Evolutionary conservation across 2,797 vertebrate species (phyloP).

Genomic region (Eulemur rubriventer): DNA sequence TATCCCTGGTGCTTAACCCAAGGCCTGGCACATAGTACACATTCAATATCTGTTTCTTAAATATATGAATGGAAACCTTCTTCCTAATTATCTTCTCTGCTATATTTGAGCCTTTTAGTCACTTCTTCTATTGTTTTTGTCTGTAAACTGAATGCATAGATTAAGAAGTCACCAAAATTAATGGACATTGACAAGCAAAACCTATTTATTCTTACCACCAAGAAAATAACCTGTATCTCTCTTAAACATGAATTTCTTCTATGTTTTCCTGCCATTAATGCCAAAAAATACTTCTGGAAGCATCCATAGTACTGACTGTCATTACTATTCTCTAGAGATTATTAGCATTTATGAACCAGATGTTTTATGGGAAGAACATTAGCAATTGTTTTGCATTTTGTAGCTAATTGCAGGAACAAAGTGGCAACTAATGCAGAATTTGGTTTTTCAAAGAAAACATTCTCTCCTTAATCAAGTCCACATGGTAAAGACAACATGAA

Average conservation of each 20-base stretch:
- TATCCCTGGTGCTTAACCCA: not conserved
- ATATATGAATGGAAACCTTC: not conserved
- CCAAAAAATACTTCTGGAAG: not conserved
- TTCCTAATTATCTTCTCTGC: not conserved
- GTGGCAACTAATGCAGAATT: conserved; percentile 38
- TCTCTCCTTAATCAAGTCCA: conserved; percentile 38
- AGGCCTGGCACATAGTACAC: not conserved
- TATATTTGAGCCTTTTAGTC: not conserved
- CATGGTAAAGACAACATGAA: conserved; percentile 51
- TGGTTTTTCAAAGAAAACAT: conserved; percentile 63
- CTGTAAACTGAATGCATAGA: not conserved
- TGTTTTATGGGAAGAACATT: conserved; percentile 63
- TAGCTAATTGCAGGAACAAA: conserved; percentile 71
- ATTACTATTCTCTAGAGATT: conserved; percentile 54
- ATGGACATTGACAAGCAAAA: not conserved
- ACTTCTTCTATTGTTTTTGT: not conserved
- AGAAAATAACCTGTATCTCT: conserved; percentile 45
- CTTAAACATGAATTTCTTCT: conserved; percentile 9
- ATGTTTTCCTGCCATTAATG: conserved; percentile 20
- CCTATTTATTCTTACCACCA: conserved; percentile 1
- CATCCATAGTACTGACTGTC: not conserved
- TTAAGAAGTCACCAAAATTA: conserved; percentile 21
- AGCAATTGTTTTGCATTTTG: conserved; percentile 66
- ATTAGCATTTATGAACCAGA: conserved; percentile 56
- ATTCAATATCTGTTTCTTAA: not conserved